phyloP scores from a whole-genome alignment of 2,888 invertebrate genomes.

The Drepana falcataria region DNA sequence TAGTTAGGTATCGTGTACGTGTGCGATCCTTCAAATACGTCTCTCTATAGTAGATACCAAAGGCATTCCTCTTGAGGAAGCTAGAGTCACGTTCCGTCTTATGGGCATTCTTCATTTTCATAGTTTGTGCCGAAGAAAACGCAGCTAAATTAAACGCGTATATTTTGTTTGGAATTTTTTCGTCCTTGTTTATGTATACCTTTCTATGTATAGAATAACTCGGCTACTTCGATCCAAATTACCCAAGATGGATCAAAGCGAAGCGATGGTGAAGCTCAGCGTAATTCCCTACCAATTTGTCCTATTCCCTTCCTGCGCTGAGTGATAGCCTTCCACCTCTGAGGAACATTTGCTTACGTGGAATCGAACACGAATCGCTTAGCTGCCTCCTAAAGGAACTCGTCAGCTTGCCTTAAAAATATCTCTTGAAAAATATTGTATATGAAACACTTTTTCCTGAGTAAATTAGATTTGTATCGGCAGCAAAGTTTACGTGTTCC shows the following conservation, averaged over 20 bases:
- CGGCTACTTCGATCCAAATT: background rate
- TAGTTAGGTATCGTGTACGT: slow-evolving; percentile 20
- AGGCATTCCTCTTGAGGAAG: slow-evolving; percentile 37
- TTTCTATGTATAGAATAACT: background rate
- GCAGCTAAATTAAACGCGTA: slow-evolving; percentile 7
- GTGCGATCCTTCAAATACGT: slow-evolving; percentile 25
- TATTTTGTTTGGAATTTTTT: slow-evolving; percentile 18
- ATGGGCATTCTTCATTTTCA: slow-evolving; percentile 44
- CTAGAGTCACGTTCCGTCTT: slow-evolving; percentile 39
- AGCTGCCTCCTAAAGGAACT: slow-evolving; percentile 67
- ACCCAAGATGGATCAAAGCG: slow-evolving; percentile 43
- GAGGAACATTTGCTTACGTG: slow-evolving; percentile 60
- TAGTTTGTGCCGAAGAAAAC: slow-evolving; percentile 28
- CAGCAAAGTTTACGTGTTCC: slow-evolving; percentile 43
- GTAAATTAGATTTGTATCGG: slow-evolving; percentile 15
- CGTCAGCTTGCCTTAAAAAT: slow-evolving; percentile 34
- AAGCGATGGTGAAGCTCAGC: slow-evolving; percentile 69
- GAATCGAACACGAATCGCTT: slow-evolving; percentile 69
- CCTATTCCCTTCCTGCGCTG: slow-evolving; percentile 65
- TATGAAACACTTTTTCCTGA: slow-evolving; percentile 8
- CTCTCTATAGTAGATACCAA: slow-evolving; percentile 33
- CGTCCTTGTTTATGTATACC: background rate
- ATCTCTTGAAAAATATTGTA: slow-evolving; percentile 11
- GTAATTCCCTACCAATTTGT: slow-evolving; percentile 42
- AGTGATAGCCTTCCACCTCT: slow-evolving; percentile 77